Conservation (phyloP, 2,797 vertebrate genomes). For the Zalophus californianus region DNA sequence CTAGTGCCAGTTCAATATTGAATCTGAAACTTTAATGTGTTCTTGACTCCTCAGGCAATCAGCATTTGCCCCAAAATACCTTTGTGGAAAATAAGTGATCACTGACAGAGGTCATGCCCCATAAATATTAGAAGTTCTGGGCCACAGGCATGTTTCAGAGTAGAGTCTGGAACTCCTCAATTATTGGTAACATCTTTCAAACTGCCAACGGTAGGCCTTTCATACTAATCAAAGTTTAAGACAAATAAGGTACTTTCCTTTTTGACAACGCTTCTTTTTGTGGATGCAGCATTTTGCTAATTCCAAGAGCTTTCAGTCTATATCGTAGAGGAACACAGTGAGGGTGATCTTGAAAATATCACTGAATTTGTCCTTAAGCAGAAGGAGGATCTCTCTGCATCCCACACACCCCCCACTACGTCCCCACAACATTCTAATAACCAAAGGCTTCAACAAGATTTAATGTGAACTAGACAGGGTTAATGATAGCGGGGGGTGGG, state of each 20-base stretch:
- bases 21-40: constrained; percentile 42
- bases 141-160: not conserved
- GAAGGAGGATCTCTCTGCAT: not conserved
- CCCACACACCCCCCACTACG: accelerated
- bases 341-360: constrained; percentile 65
- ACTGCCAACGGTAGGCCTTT: constrained; percentile 43
- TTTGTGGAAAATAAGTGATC: constrained; percentile 58
- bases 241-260: constrained; percentile 9
- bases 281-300: constrained; percentile 45
- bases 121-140: constrained; percentile 74
- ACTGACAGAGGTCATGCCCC: constrained; percentile 65
- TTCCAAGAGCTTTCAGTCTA: constrained; percentile 45
- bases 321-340: not conserved
- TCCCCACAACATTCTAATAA: not conserved
- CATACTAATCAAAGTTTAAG: constrained; percentile 65
- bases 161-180: not conserved
- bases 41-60: constrained; percentile 45
- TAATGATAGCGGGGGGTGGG: not conserved
- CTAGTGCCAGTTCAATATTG: not conserved
- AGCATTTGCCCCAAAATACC: constrained; percentile 61
- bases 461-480: not conserved
- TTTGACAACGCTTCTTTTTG: constrained; percentile 50
- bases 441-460: not conserved
- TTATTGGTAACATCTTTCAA: constrained; percentile 66
- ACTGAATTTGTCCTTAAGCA: constrained; percentile 35